phyloP scores from a whole-genome alignment of 2,113 vertebrate genomes.

The Gnathonemus longibarbis region DNA sequence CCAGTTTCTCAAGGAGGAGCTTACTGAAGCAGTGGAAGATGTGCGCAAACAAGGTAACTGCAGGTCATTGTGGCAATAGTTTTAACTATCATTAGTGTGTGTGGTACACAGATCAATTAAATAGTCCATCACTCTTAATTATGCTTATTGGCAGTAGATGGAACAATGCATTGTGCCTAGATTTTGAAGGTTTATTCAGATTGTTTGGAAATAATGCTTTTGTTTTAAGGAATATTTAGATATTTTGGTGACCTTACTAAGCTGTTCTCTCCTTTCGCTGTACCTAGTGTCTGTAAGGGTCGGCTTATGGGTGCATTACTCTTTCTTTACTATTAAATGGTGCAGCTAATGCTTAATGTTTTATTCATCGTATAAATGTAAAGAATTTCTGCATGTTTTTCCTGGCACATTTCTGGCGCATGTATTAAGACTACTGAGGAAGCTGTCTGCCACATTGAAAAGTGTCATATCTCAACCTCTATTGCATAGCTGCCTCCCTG shows the following conservation, averaged over 20 bases:
- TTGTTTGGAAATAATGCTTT: background rate
- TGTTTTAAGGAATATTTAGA: background rate
- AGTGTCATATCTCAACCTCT: background rate
- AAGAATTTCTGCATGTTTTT: background rate
- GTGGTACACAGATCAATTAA: background rate
- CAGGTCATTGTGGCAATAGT: background rate
- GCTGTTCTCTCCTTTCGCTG: background rate
- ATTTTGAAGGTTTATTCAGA: background rate
- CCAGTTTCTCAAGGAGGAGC: slow-evolving; percentile 93
- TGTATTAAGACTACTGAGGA: background rate
- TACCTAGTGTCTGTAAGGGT: background rate
- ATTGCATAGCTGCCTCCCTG: background rate
- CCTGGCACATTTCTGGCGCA: background rate
- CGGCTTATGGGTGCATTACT: background rate
- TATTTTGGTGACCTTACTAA: background rate
- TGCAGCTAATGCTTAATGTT: background rate
- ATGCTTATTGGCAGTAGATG: background rate
- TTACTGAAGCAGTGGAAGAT: slow-evolving; percentile 93
- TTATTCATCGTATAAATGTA: background rate
- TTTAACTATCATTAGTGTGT: background rate
- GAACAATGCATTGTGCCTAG: background rate
- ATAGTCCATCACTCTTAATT: background rate
- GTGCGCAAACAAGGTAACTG: slow-evolving; percentile 92
- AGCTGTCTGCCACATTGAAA: background rate
- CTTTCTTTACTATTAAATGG: background rate